These are phyloP conservation scores for Ctenosaura bakeri DNA, from an alignment of 2,797 vertebrate species.

Conservation along the genomic window DNA sequence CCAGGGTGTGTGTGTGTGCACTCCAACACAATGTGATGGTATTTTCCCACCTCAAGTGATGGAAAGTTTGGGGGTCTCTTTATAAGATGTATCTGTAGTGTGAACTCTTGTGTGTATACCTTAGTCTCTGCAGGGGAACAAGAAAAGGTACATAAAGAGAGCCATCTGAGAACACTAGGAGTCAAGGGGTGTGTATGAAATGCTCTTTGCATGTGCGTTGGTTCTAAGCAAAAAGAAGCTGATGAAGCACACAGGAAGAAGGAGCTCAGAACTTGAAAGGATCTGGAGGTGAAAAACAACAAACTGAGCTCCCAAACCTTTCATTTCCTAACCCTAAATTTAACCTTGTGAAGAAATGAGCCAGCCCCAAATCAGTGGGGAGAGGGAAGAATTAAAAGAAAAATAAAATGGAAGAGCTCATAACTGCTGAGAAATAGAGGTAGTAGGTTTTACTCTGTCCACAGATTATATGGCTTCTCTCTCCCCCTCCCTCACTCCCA, in stretches of 20 bases:
- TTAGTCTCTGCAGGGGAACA: neutral
- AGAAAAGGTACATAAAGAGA: neutral
- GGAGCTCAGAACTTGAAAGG: too few relatives aligned
- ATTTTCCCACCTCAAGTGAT: too few relatives aligned
- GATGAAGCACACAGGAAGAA: neutral
- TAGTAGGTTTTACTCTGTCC: neutral
- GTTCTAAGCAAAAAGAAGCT: neutral
- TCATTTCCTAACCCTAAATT: neutral
- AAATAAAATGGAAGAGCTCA: neutral
- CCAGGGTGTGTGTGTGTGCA: too few relatives aligned
- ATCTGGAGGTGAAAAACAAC: neutral
- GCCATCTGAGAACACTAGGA: neutral
- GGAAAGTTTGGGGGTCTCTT: neutral
- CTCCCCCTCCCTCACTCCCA: neutral
- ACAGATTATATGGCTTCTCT: neutral
- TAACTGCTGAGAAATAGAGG: neutral
- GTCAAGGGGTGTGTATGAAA: neutral
- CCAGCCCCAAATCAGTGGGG: neutral
- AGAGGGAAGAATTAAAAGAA: neutral
- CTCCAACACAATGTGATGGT: too few relatives aligned
- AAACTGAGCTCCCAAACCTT: neutral
- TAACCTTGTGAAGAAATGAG: neutral
- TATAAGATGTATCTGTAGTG: neutral
- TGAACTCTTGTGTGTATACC: neutral
- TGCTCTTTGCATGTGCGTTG: neutral